These are phyloP conservation scores for Adineta ricciae DNA, from an alignment of 2,888 invertebrate species.

Conservation along the genomic window DNA sequence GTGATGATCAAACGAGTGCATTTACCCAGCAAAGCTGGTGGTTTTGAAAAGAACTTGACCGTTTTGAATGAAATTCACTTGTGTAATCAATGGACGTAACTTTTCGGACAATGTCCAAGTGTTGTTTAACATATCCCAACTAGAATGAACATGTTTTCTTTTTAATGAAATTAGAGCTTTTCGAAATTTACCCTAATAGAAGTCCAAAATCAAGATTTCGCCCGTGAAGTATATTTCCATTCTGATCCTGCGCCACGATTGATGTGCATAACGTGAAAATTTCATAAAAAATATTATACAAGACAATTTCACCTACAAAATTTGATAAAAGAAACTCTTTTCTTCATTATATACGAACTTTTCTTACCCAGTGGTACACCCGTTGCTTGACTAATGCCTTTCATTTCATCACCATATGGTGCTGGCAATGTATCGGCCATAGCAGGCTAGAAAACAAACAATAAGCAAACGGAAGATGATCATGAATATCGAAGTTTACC, in stretches of 20 bases:
- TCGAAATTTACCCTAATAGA: slow-evolving; percentile 51
- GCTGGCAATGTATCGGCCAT: slow-evolving; percentile 49
- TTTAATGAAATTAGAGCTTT: not conserved
- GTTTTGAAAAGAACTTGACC: slow-evolving; percentile 52
- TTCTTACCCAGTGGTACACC: slow-evolving; percentile 45
- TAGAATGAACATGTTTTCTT: slow-evolving; percentile 36
- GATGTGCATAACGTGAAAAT: slow-evolving; percentile 57
- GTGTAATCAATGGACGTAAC: slow-evolving; percentile 51
- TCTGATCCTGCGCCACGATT: slow-evolving; percentile 51
- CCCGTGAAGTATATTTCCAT: slow-evolving; percentile 52
- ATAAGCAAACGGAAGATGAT: too few species aligned
- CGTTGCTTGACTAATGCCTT: slow-evolving; percentile 48
- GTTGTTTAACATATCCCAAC: slow-evolving; percentile 51
- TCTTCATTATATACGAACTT: slow-evolving; percentile 52
- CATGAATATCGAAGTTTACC: slow-evolving; percentile 37
- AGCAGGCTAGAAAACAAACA: slow-evolving; percentile 21
- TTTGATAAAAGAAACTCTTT: slow-evolving; percentile 54
- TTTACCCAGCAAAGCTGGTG: slow-evolving; percentile 52
- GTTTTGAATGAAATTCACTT: slow-evolving; percentile 50
- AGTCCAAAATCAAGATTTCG: slow-evolving; percentile 57
- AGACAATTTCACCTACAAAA: slow-evolving; percentile 54
- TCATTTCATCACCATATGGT: slow-evolving; percentile 51
- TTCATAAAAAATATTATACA: slow-evolving; percentile 58
- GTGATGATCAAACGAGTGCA: too few species aligned
- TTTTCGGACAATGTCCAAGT: slow-evolving; percentile 51